A percentile compares a stretch with the other conserved stretches of the same genome.
phyloP scores from a whole-genome alignment of 2,797 vertebrate genomes.

The Trachurus trachurus region DNA sequence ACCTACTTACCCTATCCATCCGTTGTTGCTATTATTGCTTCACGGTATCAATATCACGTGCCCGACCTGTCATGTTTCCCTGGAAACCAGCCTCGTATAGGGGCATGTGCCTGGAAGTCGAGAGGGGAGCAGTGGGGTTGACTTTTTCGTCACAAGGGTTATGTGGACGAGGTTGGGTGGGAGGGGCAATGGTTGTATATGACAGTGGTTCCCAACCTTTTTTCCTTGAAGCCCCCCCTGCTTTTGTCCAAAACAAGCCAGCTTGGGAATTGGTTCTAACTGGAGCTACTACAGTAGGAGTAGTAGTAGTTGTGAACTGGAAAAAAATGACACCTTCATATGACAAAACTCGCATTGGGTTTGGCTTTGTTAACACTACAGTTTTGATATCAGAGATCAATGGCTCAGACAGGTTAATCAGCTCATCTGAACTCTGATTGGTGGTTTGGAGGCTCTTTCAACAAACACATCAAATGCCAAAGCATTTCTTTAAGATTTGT shows the following conservation, averaged over 20 bases:
- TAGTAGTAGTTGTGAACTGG: too few species aligned
- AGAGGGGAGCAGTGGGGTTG: constrained; percentile 50
- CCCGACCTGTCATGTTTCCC: constrained; percentile 56
- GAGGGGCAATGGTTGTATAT: not conserved
- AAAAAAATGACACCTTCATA: not conserved
- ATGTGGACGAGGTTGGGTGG: constrained; percentile 45
- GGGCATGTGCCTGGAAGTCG: constrained; percentile 53
- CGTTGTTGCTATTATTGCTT: constrained; percentile 35
- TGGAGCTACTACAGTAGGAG: too few species aligned
- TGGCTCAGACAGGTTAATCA: not conserved
- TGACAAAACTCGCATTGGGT: not conserved
- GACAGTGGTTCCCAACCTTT: too few species aligned
- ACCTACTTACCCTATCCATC: constrained; percentile 46
- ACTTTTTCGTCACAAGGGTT: constrained; percentile 65
- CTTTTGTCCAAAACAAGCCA: too few species aligned
- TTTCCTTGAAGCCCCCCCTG: too few species aligned
- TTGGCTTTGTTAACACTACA: not conserved
- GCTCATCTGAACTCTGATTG: too few species aligned
- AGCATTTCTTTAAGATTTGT: not conserved
- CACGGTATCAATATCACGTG: constrained; percentile 58
- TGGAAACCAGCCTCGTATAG: constrained; percentile 58
- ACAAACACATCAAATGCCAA: not conserved
- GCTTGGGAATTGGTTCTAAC: too few species aligned
- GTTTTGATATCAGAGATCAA: not conserved
- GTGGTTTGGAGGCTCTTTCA: not conserved